Conservation (phyloP, 2,113 vertebrate species). For the Amazona vittata region DNA sequence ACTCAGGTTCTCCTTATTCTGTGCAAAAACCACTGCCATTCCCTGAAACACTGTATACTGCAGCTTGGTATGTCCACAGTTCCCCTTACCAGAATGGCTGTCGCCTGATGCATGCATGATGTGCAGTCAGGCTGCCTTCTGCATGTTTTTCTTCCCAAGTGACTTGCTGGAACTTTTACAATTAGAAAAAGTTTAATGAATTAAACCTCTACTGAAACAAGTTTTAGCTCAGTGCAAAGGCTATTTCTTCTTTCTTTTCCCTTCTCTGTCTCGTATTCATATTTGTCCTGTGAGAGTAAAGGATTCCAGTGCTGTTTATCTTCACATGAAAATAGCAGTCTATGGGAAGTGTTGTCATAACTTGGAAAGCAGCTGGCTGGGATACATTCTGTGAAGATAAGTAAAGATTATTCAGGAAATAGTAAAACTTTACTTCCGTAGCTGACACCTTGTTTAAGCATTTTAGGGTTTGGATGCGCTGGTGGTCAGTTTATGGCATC, state of each 20-base stretch:
- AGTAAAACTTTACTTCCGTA: neutral
- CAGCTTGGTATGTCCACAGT: fast-evolving
- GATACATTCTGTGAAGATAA: neutral
- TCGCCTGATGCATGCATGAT: neutral
- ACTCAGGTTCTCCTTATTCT: neutral
- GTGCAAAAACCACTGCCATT: neutral
- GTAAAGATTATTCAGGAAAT: neutral
- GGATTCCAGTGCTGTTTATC: neutral
- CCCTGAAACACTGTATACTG: neutral
- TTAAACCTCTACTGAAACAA: neutral
- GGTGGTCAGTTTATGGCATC: neutral
- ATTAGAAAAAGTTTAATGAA: neutral
- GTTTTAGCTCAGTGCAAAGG: neutral
- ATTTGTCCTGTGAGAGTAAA: neutral
- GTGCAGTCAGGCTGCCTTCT: neutral
- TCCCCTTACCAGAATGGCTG: neutral
- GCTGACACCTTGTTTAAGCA: neutral
- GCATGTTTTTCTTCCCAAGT: neutral
- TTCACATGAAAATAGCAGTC: neutral
- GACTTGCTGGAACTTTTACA: neutral
- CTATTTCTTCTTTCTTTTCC: neutral
- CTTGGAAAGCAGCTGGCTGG: neutral
- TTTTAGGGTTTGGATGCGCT: neutral
- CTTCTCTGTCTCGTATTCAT: neutral
- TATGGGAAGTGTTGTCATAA: neutral